phyloP scores from a whole-genome alignment of 2,888 invertebrate species.

The Minunthozetes semirufus region DNA sequence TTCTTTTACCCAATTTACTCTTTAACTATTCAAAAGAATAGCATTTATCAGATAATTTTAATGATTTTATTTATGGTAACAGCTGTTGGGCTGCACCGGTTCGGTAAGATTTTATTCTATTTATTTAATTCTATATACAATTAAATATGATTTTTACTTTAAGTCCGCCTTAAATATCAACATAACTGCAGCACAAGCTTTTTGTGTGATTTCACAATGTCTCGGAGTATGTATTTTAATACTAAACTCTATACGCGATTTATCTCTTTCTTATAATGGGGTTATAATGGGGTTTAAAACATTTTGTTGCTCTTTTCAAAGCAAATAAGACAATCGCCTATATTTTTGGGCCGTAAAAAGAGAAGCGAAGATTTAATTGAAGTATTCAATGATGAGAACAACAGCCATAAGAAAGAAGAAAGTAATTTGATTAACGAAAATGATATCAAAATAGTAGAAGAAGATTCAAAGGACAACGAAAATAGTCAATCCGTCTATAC shows the following conservation, averaged over 20 bases:
- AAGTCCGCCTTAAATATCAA: slow-evolving; percentile 38
- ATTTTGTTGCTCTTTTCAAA: neutral
- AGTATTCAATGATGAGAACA: neutral
- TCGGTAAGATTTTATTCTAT: slow-evolving; percentile 29
- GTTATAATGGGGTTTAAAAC: too few relatives aligned
- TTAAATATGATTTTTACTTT: neutral
- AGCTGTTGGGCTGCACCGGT: slow-evolving; percentile 39
- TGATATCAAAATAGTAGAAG: neutral
- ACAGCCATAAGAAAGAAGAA: neutral
- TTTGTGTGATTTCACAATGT: slow-evolving; percentile 38
- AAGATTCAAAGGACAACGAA: neutral
- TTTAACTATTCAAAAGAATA: too few relatives aligned
- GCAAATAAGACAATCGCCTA: slow-evolving; percentile 38
- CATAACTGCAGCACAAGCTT: slow-evolving; percentile 38
- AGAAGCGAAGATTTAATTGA: neutral
- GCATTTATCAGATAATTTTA: too few relatives aligned
- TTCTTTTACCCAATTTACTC: too few relatives aligned
- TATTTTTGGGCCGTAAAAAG: slow-evolving; percentile 35
- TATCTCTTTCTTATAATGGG: too few relatives aligned
- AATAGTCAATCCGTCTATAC: neutral
- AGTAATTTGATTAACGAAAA: neutral
- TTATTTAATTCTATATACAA: neutral
- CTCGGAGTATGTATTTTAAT: slow-evolving; percentile 34
- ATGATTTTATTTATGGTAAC: neutral
- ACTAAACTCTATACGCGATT: too few relatives aligned